Evolutionary conservation across 1,140 invertebrate species (phyloP).

Genomic region (Apis dorsata): DNA sequence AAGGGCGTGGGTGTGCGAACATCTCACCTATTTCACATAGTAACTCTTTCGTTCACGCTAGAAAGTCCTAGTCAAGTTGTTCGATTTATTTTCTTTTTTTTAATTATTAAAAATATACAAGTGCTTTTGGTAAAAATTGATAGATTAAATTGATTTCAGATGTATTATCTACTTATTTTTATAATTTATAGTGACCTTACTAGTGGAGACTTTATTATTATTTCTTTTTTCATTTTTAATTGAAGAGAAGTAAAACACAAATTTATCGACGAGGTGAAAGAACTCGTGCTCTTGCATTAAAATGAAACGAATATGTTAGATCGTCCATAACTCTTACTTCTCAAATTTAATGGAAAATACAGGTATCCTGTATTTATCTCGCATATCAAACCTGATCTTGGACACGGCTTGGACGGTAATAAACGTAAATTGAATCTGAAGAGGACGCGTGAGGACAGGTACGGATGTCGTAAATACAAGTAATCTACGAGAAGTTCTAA

Average conservation of each 20-base stretch:
- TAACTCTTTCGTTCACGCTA: too few species aligned
- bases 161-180: too few species aligned
- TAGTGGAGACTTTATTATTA: too few species aligned
- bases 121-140: too few species aligned
- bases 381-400: not conserved
- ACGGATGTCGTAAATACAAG: not conserved
- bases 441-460: not conserved
- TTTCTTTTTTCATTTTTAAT: not conserved
- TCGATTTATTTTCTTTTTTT: too few species aligned
- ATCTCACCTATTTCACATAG: too few species aligned
- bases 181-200: too few species aligned
- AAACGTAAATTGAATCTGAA: not conserved
- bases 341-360: not conserved
- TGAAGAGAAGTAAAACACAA: not conserved
- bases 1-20: too few species aligned
- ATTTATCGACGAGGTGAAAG: not conserved
- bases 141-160: too few species aligned
- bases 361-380: not conserved
- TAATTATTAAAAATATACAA: too few species aligned
- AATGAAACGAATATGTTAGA: not conserved
- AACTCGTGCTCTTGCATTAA: too few species aligned
- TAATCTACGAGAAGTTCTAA: not conserved
- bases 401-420: not conserved
- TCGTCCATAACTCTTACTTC: not conserved
- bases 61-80: too few species aligned